Percentiles rank a stretch among this genome's conserved stretches.
Evolutionary conservation across 2,797 vertebrate genomes (phyloP).

Genomic region (Peromyscus nudipes): DNA sequence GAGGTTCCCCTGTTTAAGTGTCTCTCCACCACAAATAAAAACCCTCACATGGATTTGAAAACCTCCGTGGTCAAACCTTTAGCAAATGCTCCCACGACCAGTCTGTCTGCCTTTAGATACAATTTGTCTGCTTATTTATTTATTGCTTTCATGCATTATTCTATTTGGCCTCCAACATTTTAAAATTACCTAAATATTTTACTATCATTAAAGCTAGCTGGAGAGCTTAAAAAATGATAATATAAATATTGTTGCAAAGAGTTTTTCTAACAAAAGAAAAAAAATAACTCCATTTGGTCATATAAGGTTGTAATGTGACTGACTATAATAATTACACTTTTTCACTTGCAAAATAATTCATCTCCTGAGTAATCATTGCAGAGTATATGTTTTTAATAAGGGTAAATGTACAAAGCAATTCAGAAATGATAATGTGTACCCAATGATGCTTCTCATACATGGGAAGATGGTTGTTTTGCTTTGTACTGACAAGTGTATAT

Average conservation of each 20-base stretch:
- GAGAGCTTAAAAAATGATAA: conserved; percentile 50
- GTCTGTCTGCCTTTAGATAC: conserved; percentile 62
- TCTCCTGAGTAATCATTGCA: conserved; percentile 71
- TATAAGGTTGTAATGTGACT: conserved; percentile 48
- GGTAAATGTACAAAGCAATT: conserved; percentile 22
- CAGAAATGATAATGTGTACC: conserved; percentile 67
- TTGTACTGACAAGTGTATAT: conserved; percentile 49
- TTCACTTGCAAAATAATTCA: conserved; percentile 63
- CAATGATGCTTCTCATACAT: not conserved
- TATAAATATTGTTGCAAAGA: conserved; percentile 48
- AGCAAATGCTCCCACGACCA: conserved; percentile 54
- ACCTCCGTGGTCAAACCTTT: conserved; percentile 74
- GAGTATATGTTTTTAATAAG: conserved; percentile 63
- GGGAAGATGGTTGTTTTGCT: conserved; percentile 13
- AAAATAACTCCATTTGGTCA: conserved; percentile 64
- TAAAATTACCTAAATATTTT: conserved; percentile 84
- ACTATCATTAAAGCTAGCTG: conserved; percentile 71
- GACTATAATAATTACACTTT: conserved; percentile 66
- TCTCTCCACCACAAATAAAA: conserved; percentile 78
- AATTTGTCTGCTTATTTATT: conserved; percentile 85
- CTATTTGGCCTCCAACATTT: conserved; percentile 77
- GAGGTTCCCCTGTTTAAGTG: conserved; percentile 70
- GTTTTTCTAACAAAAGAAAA: conserved; percentile 28
- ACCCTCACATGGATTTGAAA: conserved; percentile 73
- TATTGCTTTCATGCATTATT: conserved; percentile 83